Percentiles rank a stretch among this genome's conserved stretches.
Conservation (phyloP, 2,113 vertebrate genomes). For the Callionymus lyra region DNA sequence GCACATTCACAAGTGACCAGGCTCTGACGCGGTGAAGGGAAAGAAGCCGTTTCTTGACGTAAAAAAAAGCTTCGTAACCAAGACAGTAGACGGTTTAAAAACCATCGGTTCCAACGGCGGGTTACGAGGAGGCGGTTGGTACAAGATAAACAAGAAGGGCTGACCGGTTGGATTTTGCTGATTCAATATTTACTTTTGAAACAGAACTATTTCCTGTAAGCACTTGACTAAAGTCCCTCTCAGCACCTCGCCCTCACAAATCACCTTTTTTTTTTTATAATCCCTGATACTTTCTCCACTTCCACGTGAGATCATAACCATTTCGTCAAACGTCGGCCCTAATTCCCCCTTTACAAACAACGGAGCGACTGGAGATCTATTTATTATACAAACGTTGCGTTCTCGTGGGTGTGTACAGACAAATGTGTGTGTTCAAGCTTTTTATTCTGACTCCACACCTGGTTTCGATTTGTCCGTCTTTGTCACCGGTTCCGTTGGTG, state of each 20-base stretch:
- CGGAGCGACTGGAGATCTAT: no score
- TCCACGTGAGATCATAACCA: neutral
- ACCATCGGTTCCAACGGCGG: no score
- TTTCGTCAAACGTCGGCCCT: neutral
- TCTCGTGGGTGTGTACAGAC: no score
- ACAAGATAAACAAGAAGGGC: slow-evolving; percentile 9
- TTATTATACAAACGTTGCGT: no score
- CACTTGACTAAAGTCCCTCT: slow-evolving; percentile 39
- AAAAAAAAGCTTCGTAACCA: no score
- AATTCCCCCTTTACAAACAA: neutral
- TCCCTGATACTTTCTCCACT: neutral
- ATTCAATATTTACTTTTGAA: slow-evolving; percentile 65
- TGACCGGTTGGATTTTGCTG: slow-evolving; percentile 44
- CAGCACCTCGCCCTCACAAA: slow-evolving; percentile 9
- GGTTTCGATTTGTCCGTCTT: slow-evolving; percentile 11
- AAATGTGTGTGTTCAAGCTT: no score
- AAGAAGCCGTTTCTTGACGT: no score
- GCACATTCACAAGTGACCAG: slow-evolving; percentile 28
- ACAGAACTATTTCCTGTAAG: slow-evolving; percentile 59
- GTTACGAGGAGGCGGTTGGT: slow-evolving; percentile 20
- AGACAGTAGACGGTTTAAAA: no score
- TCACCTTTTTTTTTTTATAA: slow-evolving; percentile 11
- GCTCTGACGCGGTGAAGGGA: neutral
- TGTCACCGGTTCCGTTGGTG: slow-evolving; percentile 12
- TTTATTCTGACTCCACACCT: slow-evolving; percentile 1